Evolutionary conservation across 92 coral and sea anemone genomes (phyloP), one percentile per base, ranked within the genome.

Genomic region (Umimayanthus kanabou): DNA sequence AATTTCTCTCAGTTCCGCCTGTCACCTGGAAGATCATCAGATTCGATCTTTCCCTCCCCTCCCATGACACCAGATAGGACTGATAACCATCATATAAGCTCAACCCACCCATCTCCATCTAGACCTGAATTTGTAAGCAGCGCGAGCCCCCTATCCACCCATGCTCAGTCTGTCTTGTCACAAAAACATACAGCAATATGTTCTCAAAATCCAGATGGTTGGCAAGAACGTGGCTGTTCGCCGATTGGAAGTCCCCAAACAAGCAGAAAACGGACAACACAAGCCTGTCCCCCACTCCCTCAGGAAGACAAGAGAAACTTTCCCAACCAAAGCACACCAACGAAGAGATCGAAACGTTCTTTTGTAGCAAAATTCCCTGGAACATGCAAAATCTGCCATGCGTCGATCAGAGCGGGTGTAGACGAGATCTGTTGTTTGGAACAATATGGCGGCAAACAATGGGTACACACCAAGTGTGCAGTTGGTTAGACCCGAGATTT

Each of bases 31-130:
- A 15, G 23, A 73, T 22, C 78, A 30, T 18, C 45, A 73, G 6
- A 39, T 30, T 14, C 78, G 45, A 37, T 42, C 47, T 73, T 73
- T 73, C 49, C 23, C 78, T 73, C 78, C 10, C 78, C 78, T 73
- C 78, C 78, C 78, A 37, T 22, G 45, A 73, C 47, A 14, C 50
- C 79, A 75, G 79, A 75, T 39, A 75, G 79, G 15, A 40, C 79
- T 75, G 47, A n/a, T 39, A 14, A 22, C 45, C 50, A 75, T 2
- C n/a, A 50, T 4, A 75, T 28, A 37, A 23, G 3, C 3, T 30
- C 25, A 39, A 74, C 25, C n/a, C 4, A 39, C 6, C 15, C 79
- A 0, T 16, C 53, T 75, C 50, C 79, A 26, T 9, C 2, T 39
- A 15, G 25, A 4, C 3, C 45, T 6, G 13, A 75, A 37, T 37